Evolutionary conservation across 2,113 vertebrate species (phyloP).

Genomic region (Chaetodon trifascialis): DNA sequence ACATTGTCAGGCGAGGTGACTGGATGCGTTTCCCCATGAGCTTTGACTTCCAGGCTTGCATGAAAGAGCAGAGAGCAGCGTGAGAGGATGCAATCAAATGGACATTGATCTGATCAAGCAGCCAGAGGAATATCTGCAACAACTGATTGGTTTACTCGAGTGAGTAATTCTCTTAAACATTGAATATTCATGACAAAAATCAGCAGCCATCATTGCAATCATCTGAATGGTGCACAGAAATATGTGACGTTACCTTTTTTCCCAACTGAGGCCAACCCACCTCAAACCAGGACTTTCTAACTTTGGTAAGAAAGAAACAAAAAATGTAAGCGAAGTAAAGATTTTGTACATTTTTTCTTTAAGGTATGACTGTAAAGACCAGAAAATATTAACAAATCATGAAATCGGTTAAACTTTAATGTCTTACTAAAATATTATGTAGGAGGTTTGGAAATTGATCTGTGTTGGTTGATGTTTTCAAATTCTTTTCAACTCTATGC

Average conservation of each 20-base stretch:
- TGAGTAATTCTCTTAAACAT: neutral
- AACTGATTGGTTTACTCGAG: neutral
- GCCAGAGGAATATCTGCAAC: neutral
- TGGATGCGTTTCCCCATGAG: constrained; percentile 52
- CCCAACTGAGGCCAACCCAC: neutral
- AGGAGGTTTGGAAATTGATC: too few species aligned
- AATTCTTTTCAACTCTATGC: neutral
- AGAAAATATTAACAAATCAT: too few species aligned
- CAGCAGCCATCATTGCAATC: neutral
- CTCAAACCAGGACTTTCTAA: too few species aligned
- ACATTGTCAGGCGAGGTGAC: constrained; percentile 63
- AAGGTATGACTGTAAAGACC: too few species aligned
- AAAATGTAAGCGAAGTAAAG: too few species aligned
- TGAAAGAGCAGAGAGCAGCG: constrained; percentile 57
- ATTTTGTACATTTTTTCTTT: too few species aligned
- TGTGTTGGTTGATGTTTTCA: neutral
- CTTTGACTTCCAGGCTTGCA: constrained; percentile 56
- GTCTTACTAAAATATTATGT: too few species aligned
- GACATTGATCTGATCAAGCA: constrained; percentile 13
- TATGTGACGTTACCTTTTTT: neutral
- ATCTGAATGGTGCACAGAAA: neutral
- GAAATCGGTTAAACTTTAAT: too few species aligned
- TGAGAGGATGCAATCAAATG: constrained; percentile 34
- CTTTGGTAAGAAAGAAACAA: too few species aligned
- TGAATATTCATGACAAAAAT: neutral